Conservation (phyloP, 2,113 vertebrate species). For the Siniperca chuatsi region DNA sequence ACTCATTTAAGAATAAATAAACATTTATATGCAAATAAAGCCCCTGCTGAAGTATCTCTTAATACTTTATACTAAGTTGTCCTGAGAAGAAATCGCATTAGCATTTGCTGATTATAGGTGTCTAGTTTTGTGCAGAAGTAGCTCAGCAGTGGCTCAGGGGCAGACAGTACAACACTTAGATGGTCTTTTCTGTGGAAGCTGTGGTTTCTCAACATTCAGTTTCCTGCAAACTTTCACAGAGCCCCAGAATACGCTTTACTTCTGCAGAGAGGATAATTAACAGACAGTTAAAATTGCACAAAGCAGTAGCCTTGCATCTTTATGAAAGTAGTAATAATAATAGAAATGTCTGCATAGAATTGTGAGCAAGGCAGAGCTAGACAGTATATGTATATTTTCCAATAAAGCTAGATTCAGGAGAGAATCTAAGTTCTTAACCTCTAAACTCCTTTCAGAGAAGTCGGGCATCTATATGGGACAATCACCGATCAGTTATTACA, state of each 20-base stretch:
- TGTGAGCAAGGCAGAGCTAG: neutral
- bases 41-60: too few species aligned
- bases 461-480: neutral
- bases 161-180: neutral
- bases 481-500: neutral
- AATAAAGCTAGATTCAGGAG: neutral
- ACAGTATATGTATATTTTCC: neutral
- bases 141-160: neutral
- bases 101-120: neutral
- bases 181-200: neutral
- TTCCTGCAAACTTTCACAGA: neutral
- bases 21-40: neutral
- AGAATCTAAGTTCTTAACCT: constrained; percentile 10
- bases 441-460: constrained; percentile 5
- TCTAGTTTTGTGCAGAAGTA: neutral
- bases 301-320: neutral
- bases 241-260: neutral
- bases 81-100: neutral
- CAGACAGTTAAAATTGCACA: neutral
- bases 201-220: neutral
- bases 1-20: neutral
- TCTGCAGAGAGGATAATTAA: neutral
- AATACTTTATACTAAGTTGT: neutral
- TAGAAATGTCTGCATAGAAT: neutral
- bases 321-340: neutral